Base-by-base conservation (phyloP, 1,140 invertebrate genomes). In the Drosophila pseudoananassae region DNA sequence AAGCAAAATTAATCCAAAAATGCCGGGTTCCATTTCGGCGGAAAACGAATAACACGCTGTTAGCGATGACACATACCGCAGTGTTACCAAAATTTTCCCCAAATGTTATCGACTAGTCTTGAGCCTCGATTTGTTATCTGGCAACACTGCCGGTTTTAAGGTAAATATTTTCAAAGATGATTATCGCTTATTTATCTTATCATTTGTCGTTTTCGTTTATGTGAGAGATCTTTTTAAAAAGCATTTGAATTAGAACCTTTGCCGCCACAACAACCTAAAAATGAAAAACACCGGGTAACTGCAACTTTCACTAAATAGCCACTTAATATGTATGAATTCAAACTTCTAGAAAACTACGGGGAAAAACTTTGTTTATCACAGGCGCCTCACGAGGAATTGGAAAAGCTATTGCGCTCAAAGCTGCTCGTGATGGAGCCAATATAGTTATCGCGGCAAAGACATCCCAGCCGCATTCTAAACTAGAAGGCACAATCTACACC, bases 371-470 rank as follows among this genome's bases (percentile, higher is more conserved):
- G 10, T 98, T 99, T 75, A 98, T 99, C 64, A 99, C 98, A 40
- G 99, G 99, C 27, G 98, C 97, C 14, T 99, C 98, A 66, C 94
- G 99, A 78, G 99, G 99, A 43, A 99, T 99, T 91, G 99, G 99
- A 2, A 98, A 99, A 92, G 96, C 95, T 38, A 99, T 99, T 73
- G 99, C 98, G 10, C 90, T 99, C 29, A 99, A 98, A 93, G 96
- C 96, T 2, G 97, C 97, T 0, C 94, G 94, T 90, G 98, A 99
- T 96, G 98, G 97, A 46, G 98, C 98, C 0, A 99, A 99, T 93
- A 93, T 99, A 79, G 95, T 99, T 2, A 95, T 99, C 77, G 98
- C 98, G 57, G 98, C 98, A 0, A 99, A 99, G 94, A 99, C 98
- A 20, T 96, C 96, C 3, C 95, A 97, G 80, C 95, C 97, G 1